These are phyloP conservation scores for Pangasius sanitwongsei DNA, from an alignment of 2,797 vertebrate species.

Conservation along the genomic window DNA sequence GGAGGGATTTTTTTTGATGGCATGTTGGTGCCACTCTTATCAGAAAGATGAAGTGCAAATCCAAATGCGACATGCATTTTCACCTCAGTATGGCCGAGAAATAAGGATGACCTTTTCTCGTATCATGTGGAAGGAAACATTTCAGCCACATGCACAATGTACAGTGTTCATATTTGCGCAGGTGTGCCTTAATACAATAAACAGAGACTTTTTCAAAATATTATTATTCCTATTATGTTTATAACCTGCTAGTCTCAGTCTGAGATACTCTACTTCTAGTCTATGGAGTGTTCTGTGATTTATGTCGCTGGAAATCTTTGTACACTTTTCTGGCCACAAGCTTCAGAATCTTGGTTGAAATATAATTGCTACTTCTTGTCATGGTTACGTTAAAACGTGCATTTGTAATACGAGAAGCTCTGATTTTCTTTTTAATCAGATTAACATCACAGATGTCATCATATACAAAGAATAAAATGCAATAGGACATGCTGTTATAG, in stretches of 20 bases:
- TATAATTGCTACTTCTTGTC: neutral
- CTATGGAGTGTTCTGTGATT: neutral
- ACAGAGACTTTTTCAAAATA: neutral
- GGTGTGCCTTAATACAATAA: neutral
- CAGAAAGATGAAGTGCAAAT: constrained; percentile 28
- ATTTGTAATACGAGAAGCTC: neutral
- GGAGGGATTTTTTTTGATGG: neutral
- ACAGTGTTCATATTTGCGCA: neutral
- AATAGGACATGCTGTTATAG: neutral
- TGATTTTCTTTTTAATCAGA: neutral
- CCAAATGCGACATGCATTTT: constrained; percentile 35
- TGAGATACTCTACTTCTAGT: neutral
- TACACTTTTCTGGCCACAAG: neutral
- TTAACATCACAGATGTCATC: neutral
- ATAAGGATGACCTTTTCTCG: constrained; percentile 53
- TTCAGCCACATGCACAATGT: neutral
- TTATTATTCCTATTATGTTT: neutral
- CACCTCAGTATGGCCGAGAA: constrained; percentile 38
- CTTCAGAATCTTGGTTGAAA: neutral
- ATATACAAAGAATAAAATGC: neutral
- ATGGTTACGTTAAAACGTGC: neutral
- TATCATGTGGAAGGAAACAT: constrained; percentile 4
- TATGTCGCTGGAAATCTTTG: neutral
- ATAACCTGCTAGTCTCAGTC: neutral
- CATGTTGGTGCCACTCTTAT: neutral